These are phyloP conservation scores for Atherix ibis DNA, from an alignment of 2,888 invertebrate species.

Conservation along the genomic window DNA sequence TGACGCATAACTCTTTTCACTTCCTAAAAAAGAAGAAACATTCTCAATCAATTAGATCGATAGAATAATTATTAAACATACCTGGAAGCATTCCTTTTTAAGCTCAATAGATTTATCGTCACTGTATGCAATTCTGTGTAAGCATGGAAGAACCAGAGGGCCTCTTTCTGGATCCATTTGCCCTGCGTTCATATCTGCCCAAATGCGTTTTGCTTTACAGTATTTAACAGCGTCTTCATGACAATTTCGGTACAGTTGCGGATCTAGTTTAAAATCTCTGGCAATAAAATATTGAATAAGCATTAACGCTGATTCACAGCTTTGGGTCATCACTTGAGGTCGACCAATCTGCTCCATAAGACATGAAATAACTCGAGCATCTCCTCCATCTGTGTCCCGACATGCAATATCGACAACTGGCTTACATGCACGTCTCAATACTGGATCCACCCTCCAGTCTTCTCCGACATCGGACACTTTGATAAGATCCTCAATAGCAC, in stretches of 20 bases:
- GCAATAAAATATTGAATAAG: conserved; percentile 97
- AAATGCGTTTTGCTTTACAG: conserved; percentile 64
- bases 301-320: conserved; percentile 80
- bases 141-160: conserved; percentile 75
- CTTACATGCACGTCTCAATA: conserved; percentile 71
- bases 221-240: conserved; percentile 68
- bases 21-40: conserved; percentile 48
- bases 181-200: conserved; percentile 46
- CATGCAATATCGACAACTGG: conserved; percentile 69
- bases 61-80: too few species aligned
- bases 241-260: conserved; percentile 73
- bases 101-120: conserved; percentile 35
- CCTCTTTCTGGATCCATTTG: conserved; percentile 62
- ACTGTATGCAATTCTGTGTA: conserved; percentile 56
- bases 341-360: conserved; percentile 83
- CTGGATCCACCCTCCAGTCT: conserved; percentile 90
- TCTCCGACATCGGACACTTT: conserved; percentile 85
- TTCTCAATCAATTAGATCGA: too few species aligned
- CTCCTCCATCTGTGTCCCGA: conserved; percentile 53
- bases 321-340: conserved; percentile 58
- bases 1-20: conserved; percentile 85
- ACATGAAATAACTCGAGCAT: conserved; percentile 78
- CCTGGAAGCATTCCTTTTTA: conserved; percentile 38
- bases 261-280: conserved; percentile 85
- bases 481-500: conserved; percentile 63